A percentile compares a stretch with the other conserved stretches of the same genome.
Evolutionary conservation across 2,888 invertebrate species (phyloP).

Genomic region (Pterobdella sp.): DNA sequence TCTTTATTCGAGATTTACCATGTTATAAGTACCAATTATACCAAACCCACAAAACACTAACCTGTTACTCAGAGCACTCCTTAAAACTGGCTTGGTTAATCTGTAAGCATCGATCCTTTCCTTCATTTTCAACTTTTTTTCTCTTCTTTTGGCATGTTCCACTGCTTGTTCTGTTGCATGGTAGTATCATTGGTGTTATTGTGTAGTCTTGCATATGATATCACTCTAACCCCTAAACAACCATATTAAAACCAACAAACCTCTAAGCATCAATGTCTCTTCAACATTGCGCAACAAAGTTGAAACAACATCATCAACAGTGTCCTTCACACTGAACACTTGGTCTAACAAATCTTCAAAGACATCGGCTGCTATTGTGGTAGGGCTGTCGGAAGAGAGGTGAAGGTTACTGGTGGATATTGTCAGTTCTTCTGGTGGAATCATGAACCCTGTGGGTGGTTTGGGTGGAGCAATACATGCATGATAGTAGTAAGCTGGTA

Average conservation of each 20-base stretch:
- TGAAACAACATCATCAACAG: not conserved
- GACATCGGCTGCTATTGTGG: not conserved
- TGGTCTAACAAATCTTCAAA: not conserved
- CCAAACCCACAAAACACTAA: not conserved
- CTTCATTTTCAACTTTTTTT: not conserved
- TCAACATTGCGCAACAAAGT: not conserved
- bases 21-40: too few relatives aligned
- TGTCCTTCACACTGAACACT: not conserved
- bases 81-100: not conserved
- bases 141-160: not conserved
- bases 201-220: too few relatives aligned
- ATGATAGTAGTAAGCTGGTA: too few relatives aligned
- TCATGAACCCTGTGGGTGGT: not conserved
- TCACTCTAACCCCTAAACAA: too few relatives aligned
- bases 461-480: too few relatives aligned
- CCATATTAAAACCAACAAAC: too few relatives aligned
- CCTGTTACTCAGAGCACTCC: not conserved
- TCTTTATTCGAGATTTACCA: too few relatives aligned
- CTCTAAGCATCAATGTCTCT: not conserved
- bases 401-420: not conserved
- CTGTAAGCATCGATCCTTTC: not conserved
- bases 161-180: not conserved
- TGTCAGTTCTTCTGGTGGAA: not conserved
- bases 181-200: not conserved
- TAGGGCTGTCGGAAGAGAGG: not conserved